Base-by-base conservation (phyloP, 2,888 invertebrate species). In the Eledona agricola region DNA sequence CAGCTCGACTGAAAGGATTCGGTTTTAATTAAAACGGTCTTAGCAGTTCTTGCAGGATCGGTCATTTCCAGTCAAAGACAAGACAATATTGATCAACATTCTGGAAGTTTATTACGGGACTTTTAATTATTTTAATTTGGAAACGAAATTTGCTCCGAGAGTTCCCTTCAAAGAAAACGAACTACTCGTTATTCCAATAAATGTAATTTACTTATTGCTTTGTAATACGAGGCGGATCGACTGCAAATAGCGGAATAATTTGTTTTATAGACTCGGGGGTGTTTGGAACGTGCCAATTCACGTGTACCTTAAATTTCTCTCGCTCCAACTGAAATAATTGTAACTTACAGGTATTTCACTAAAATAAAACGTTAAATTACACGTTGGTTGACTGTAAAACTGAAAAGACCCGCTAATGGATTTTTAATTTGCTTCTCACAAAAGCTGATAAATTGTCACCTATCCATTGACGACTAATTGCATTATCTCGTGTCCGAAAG, bases 1-100 rank as follows among this genome's bases (percentile, higher is more conserved):
- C 26, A 17, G 26, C 58, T 55, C 46, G 50, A 43, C 22, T 11
- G 26, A 51, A 23, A 9, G 25, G 29, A 46, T 50, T 47, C 50
- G 40, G 37, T 59, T 63, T 62, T 62, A 64, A 64, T 64, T 62
- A 62, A 62, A 64, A 47, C 57, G 28, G 29, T 40, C 54, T 55
- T 58, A 31, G 49, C 52, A 57, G 57, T 49, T 53, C 28, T 43
- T 10, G 7, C 11, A 34, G 11, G 15, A 16, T 12, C 25, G 40
- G 13, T 10, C 9, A 35, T 28, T 28, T 11, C n/a, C 38, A 38
- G 49, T 20, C 38, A 28, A 42, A 59, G 58, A 57, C 47, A 34
- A 29, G 31, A 22, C 45, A 55, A 57, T 61, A 61, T 61, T 56
- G 58, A 64, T 64, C 56, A 51, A 58, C 56, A 54, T 58, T 55